Percentiles rank a stretch among this genome's conserved stretches.
phyloP scores from a whole-genome alignment of 2,113 vertebrate species.

The Pavo muticus region DNA sequence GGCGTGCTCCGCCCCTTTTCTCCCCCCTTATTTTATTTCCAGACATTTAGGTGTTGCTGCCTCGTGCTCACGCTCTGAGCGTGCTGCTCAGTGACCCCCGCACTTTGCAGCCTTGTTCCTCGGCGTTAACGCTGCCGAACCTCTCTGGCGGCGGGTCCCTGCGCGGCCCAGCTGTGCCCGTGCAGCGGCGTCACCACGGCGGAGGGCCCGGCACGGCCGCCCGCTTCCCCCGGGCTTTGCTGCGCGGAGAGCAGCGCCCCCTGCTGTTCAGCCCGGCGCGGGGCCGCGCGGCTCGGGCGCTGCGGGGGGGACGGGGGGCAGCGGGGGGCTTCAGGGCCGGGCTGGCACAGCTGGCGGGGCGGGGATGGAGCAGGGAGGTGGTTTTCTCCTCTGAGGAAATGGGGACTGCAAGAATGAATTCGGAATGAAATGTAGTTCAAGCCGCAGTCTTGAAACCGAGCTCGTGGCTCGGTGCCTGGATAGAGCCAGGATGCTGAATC shows the following conservation, averaged over 20 bases:
- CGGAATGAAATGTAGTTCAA: background rate
- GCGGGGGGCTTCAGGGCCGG: background rate
- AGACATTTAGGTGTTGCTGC: background rate
- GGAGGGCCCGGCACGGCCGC: too few relatives aligned
- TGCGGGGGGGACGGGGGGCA: too few relatives aligned
- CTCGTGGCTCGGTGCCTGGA: fast-evolving
- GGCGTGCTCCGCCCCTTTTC: background rate
- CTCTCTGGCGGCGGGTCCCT: too few relatives aligned
- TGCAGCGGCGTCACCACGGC: too few relatives aligned
- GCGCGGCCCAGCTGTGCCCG: too few relatives aligned
- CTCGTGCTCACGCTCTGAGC: background rate
- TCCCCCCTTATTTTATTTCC: background rate
- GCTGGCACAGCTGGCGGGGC: fast-evolving
- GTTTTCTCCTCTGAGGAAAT: background rate
- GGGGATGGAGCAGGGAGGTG: background rate
- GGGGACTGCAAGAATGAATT: fast-evolving
- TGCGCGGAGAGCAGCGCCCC: background rate
- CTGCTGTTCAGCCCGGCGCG: background rate
- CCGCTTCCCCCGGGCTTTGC: too few relatives aligned
- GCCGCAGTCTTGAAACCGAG: background rate
- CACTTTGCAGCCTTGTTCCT: background rate
- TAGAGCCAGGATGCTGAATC: fast-evolving
- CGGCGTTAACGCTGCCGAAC: too few relatives aligned
- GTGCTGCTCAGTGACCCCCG: background rate
- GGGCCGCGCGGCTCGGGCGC: background rate